Evolutionary conservation across 2,797 vertebrate species (phyloP).

Genomic region (Lepilemur ruficaudatus): DNA sequence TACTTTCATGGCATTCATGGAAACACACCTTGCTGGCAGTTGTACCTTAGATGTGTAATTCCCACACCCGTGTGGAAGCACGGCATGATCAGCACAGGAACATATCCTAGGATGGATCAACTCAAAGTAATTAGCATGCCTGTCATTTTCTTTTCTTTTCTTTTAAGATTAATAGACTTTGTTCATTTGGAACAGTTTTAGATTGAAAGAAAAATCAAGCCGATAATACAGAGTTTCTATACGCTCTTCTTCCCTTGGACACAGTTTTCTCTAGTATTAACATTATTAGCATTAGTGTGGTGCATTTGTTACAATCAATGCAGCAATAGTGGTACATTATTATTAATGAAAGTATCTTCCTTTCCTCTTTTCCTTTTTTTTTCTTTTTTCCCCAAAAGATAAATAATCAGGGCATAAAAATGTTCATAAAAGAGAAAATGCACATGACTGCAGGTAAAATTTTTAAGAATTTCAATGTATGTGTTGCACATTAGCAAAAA

Average conservation of each 20-base stretch:
- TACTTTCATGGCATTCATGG: neutral
- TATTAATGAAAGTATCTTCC: neutral
- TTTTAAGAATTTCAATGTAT: neutral
- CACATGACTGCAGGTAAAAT: neutral
- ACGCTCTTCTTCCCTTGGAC: neutral
- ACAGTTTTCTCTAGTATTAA: neutral
- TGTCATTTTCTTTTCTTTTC: neutral
- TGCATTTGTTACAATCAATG: neutral
- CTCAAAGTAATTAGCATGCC: neutral
- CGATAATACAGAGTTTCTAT: neutral
- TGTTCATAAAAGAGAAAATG: neutral
- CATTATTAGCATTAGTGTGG: neutral
- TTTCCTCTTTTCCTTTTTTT: neutral
- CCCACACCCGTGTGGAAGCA: rapidly evolving
- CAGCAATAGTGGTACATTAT: neutral
- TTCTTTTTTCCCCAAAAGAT: neutral
- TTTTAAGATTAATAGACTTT: neutral
- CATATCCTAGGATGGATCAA: neutral
- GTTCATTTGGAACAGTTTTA: slow-evolving; percentile 4
- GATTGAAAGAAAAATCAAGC: slow-evolving; percentile 11
- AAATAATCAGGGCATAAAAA: neutral
- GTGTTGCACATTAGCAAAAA: neutral
- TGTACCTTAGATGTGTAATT: rapidly evolving
- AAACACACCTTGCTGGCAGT: neutral
- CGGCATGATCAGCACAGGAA: neutral